These are phyloP conservation scores for Nezara viridula DNA, from an alignment of 2,888 invertebrate species.

Conservation along the genomic window DNA sequence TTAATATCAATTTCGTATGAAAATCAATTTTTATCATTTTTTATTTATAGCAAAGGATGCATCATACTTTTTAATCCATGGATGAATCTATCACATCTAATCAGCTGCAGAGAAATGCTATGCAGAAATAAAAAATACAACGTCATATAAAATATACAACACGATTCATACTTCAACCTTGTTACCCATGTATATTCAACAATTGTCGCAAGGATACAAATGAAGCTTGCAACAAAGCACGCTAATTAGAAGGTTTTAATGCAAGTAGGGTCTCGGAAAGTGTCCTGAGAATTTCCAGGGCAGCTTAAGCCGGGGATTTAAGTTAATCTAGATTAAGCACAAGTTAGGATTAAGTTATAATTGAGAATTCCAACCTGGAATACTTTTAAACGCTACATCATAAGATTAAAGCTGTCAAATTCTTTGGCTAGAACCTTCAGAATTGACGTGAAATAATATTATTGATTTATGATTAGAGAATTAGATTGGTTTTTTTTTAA, in stretches of 20 bases:
- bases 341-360: slow-evolving; percentile 38
- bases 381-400: slow-evolving; percentile 1
- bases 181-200: background rate
- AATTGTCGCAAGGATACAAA: background rate
- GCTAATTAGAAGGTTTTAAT: slow-evolving; percentile 20
- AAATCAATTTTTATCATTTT: too few relatives aligned
- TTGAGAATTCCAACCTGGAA: slow-evolving; percentile 26
- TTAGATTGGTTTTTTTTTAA: too few relatives aligned
- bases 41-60: too few relatives aligned
- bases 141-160: background rate
- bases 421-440: background rate
- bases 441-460: background rate
- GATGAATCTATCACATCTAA: too few relatives aligned
- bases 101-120: too few relatives aligned
- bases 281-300: slow-evolving; percentile 29
- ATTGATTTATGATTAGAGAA: background rate
- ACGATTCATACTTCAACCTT: background rate
- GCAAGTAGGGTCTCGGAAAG: slow-evolving; percentile 18
- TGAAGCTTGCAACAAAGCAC: slow-evolving; percentile 28
- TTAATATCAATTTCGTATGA: too few relatives aligned
- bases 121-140: background rate
- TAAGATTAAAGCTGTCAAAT: background rate
- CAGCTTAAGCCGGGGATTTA: slow-evolving; percentile 12
- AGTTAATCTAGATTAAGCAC: slow-evolving; percentile 34
- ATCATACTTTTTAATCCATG: too few relatives aligned